A percentile compares a stretch with the other conserved stretches of the same genome.
These are phyloP conservation scores for Alviniconcha strummeri DNA, from an alignment of 2,888 invertebrate genomes.

Conservation along the genomic window DNA sequence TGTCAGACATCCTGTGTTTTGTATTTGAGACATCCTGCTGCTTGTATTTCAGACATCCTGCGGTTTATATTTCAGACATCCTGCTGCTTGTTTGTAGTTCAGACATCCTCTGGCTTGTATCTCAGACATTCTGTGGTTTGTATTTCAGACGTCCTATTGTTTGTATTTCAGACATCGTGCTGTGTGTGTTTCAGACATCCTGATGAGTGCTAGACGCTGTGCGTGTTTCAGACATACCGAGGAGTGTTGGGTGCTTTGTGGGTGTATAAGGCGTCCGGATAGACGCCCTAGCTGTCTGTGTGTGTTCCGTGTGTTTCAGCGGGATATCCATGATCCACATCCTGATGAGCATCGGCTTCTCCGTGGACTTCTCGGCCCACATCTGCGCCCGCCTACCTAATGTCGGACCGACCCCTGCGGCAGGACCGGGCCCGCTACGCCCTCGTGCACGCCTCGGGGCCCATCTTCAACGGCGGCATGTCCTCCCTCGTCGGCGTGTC, in stretches of 20 bases:
- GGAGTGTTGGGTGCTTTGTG: too few relatives aligned
- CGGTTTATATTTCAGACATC: slow-evolving; percentile 62
- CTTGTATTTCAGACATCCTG: slow-evolving; percentile 39
- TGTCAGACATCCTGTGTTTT: too few relatives aligned
- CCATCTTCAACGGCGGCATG: slow-evolving; percentile 53
- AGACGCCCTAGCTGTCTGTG: too few relatives aligned
- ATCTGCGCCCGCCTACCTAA: slow-evolving; percentile 54
- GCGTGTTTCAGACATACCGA: too few relatives aligned
- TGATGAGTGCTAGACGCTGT: too few relatives aligned
- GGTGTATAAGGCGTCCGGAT: too few relatives aligned
- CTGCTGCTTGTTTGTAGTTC: slow-evolving; percentile 27
- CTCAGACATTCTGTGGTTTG: too few relatives aligned
- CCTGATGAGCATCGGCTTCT: slow-evolving; percentile 64
- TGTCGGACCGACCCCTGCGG: slow-evolving; percentile 32
- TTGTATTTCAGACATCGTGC: too few relatives aligned
- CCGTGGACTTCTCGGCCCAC: slow-evolving; percentile 61
- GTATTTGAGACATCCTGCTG: too few relatives aligned
- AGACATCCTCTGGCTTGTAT: too few relatives aligned
- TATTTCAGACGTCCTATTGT: too few relatives aligned
- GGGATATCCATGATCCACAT: slow-evolving; percentile 64
- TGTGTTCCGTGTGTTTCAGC: slow-evolving; percentile 36
- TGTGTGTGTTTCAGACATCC: too few relatives aligned
- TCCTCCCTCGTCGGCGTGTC: slow-evolving; percentile 53
- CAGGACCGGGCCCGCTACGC: slow-evolving; percentile 40
- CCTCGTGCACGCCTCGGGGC: slow-evolving; percentile 45